phyloP scores from a whole-genome alignment of 2,113 vertebrate genomes.

The Thalassarche chlororhynchos region DNA sequence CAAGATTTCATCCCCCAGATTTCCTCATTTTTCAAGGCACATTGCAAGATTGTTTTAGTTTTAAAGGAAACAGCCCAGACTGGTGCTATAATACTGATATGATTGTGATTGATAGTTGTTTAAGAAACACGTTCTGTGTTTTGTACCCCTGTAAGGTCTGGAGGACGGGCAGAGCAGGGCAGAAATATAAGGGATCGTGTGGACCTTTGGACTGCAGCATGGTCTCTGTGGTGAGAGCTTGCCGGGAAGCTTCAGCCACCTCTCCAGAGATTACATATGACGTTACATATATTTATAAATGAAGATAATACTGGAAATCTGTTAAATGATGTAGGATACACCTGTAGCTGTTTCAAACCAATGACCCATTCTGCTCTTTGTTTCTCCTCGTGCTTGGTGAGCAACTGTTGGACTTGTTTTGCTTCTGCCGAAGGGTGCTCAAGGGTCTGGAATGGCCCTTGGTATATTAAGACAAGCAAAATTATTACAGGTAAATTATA shows the following conservation, averaged over 20 bases:
- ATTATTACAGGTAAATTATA: neutral
- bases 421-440: neutral
- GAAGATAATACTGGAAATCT: neutral
- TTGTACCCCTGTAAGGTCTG: neutral
- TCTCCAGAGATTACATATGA: neutral
- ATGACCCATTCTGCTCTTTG: neutral
- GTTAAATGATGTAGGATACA: neutral
- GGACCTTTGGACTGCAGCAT: neutral
- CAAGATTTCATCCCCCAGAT: neutral
- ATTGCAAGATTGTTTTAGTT: neutral
- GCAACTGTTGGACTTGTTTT: neutral
- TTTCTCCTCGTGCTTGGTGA: neutral
- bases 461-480: neutral
- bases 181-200: neutral
- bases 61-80: neutral
- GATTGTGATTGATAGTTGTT: neutral
- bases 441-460: neutral
- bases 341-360: neutral
- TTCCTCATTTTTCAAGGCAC: neutral
- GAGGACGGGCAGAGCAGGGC: fast-evolving
- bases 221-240: neutral
- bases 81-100: neutral
- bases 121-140: neutral
- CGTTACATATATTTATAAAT: neutral
- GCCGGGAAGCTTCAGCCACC: neutral